Evolutionary conservation across 2,888 invertebrate species (phyloP).

Genomic region (Drosophila cracens): DNA sequence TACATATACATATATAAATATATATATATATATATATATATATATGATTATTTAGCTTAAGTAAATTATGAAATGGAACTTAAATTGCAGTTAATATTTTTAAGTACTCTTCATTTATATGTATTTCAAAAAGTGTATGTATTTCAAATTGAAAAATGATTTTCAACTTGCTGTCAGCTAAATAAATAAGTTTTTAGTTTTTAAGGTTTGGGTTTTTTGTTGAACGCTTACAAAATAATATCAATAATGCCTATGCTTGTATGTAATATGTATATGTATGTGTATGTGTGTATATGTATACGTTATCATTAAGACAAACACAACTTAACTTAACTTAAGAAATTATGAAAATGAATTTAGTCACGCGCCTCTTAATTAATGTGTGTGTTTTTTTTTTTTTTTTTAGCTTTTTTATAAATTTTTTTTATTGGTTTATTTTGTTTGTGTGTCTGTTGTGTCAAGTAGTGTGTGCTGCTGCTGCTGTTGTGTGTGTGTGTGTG

Average conservation of each 20-base stretch:
- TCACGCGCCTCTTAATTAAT: constrained; percentile 36
- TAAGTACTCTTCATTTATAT: constrained; percentile 16
- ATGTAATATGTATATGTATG: constrained; percentile 16
- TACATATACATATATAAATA: constrained; percentile 10
- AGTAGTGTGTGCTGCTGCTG: constrained; percentile 3
- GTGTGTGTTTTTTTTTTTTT: not conserved
- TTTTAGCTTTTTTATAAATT: not conserved
- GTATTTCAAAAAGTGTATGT: constrained; percentile 16
- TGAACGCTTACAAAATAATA: constrained; percentile 55
- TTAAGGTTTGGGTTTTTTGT: constrained; percentile 14
- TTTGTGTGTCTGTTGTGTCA: constrained; percentile 6
- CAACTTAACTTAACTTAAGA: constrained; percentile 51
- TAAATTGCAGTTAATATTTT: constrained; percentile 49
- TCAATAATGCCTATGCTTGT: constrained; percentile 52
- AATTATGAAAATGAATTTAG: constrained; percentile 41
- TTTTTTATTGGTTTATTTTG: constrained; percentile 5
- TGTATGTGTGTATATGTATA: constrained; percentile 18
- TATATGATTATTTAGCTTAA: constrained; percentile 45
- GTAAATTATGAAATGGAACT: constrained; percentile 60
- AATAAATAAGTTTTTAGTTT: constrained; percentile 39
- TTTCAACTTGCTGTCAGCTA: constrained; percentile 23
- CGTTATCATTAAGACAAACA: constrained; percentile 40
- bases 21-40: constrained; percentile 7
- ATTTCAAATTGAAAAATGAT: not conserved
- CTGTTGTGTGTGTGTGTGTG: constrained; percentile 31